Base-by-base conservation (phyloP, 2,113 vertebrate species). In the Sander vitreus region DNA sequence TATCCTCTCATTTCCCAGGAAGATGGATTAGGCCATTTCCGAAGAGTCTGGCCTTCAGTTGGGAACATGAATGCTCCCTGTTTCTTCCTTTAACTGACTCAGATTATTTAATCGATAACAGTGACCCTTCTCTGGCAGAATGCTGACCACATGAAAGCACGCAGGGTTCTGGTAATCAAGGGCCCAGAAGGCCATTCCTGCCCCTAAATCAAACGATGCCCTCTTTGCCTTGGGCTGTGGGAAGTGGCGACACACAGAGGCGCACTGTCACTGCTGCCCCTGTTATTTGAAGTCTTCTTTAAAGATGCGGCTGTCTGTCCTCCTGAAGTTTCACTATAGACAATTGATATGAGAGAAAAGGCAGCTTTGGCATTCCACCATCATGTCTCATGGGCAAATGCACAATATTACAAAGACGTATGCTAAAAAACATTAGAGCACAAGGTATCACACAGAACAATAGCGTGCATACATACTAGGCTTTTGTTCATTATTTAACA, bases 81-180 rank as follows among this genome's bases (percentile, higher is more conserved):
- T 94, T 87, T 88, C 83, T 84, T 73, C 64, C 81, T 85, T 88
- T 85, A 81, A 93, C 85, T 76, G 91, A 91, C 87, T 94, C 80
- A 84, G 93, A 94, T 94, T 87, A 90, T 92, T 92, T 80, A 92
- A 93, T 91, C 73, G 94, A 96, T 95, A 96, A 93, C 91, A 91
- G 78, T 93, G 93, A 94, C 90, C 93, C 85, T 76, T 91, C 84
- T 73, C 69, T 68, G 80, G 81, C 68, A 78, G 83, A 90, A 78
- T 72, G 87, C 84, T 92, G 90, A 91, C 94, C 93, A 93, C 94
- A 95, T 95, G 86, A 96, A 96, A 94, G 93, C 81, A 71, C 0
- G 25, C 75, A 60, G 66, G 73, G 62, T 85, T 90, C 77, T 83
- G 87, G 84, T 86, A 90, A 90, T 92, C 92, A 86, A 85, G 84